Evolutionary conservation across 2,888 invertebrate genomes (phyloP), one percentile per base, ranked within the genome.

Genomic region (Xestia ashworthii): DNA sequence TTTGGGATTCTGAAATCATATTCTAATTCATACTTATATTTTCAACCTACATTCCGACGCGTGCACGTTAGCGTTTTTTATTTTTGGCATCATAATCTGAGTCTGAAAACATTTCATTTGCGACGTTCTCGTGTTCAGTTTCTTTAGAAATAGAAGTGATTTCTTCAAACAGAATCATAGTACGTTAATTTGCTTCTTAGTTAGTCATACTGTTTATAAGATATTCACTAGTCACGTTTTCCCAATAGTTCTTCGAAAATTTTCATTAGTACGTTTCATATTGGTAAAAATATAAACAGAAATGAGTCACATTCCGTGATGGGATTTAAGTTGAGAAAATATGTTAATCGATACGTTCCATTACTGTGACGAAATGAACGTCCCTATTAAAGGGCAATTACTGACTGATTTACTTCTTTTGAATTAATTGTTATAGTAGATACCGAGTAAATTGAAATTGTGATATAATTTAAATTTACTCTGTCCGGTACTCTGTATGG

Each of bases 141-240:
- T 38, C 60, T 46, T 48, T 76, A 53, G 60, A 81, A 81, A 81
- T 85, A 85, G 25, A 53, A 22, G 8, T 53, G 46, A 64, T 72
- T 82, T 72, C 38, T 65, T 44, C n/a, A 62, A 19, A 75, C 48
- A 58, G 5, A 55, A 65, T 82, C 1, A 41, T 74, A 46, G 2
- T 46, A 22, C 25, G 25, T 12, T 69, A 22, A 74, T 79, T 74
- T 68, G 50, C 46, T 55, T 69, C 48, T 65, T 19, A 41, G 12
- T 86, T 69, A 79, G 60, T 76, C 73, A 76, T 65, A 80, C n/a
- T 0, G 9, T 67, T 48, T 71, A 71, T 69, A 62, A 14, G 48
- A 25, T 71, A 60, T 71, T 64, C n/a, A 38, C n/a, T 41, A 9
- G 41, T 55, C 83, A 71, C 48, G 53, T 65, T 46, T 50, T 64